Base-by-base conservation (phyloP, 1,140 invertebrate species). In the Nebria ingens region DNA sequence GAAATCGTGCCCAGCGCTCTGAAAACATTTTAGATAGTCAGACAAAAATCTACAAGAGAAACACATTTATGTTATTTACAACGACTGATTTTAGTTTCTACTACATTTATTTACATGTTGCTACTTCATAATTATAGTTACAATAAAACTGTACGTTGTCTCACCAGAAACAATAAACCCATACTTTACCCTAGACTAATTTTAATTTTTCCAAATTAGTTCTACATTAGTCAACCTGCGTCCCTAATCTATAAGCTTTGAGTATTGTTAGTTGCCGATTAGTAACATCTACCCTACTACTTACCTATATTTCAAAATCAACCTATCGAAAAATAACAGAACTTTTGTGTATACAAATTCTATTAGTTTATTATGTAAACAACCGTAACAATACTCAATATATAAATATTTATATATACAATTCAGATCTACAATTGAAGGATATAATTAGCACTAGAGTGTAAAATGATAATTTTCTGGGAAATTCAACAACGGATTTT, bases 401-500 rank as follows among this genome's bases (percentile, higher is more conserved):
- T 29, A 6, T n/a, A n/a, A n/a, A n/a, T n/a, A 13, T 29, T 6
- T 29, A 45, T 17, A 45, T 45, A 45, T 11, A 11, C 40, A 11
- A 45, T 17, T 12, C 40, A 45, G 9, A 45, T 45, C 25, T 34
- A 34, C n/a, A 34, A 34, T n/a, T n/a, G 25, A 34, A 34, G 9
- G 13, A 34, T 22, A 23, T 20, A 38, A 12, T 21, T 50, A 45
- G 13, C 13, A 17, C 17, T 17, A 45, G 4, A 45, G 40, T 45
- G 40, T 49, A 53, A 50, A 22, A 29, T 45, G 11, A 19, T 58
- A 29, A 51, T 56, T 53, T 49, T 60, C 42, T 21, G 69, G 61
- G 62, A 76, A 67, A 58, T 69, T 65, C 15, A 80, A 73, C 58
- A 84, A 72, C 54, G 82, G 82, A 65, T 84, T 84, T 63, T 79